Evolutionary conservation across 1,140 invertebrate genomes (phyloP).

Genomic region (Centruroides vittatus): DNA sequence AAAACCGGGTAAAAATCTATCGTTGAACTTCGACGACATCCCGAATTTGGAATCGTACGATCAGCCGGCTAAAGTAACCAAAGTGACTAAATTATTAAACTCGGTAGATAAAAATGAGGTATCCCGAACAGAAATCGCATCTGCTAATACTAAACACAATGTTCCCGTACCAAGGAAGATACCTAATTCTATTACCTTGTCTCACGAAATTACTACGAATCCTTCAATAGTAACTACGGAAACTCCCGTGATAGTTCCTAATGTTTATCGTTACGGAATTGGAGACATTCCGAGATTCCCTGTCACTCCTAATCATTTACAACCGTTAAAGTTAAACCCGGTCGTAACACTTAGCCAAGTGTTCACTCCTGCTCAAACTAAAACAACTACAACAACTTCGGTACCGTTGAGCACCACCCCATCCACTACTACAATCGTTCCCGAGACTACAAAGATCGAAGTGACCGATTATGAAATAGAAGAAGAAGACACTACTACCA

Average conservation of each 20-base stretch:
- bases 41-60: slow-evolving; percentile 2
- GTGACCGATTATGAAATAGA: not conserved
- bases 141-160: not conserved
- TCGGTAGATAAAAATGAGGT: not conserved
- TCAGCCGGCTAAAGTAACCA: not conserved
- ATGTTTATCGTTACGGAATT: slow-evolving; percentile 3
- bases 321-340: not conserved
- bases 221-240: not conserved
- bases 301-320: not conserved
- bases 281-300: slow-evolving; percentile 1
- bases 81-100: not conserved
- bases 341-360: not conserved
- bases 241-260: not conserved
- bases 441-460: not conserved
- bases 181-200: not conserved
- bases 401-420: not conserved
- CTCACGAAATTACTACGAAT: not conserved
- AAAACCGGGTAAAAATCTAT: not conserved
- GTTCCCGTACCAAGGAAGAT: not conserved
- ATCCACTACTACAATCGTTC: not conserved
- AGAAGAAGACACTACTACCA: not conserved
- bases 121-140: not conserved
- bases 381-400: not conserved
- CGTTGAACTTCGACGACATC: slow-evolving; percentile 4
- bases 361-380: not conserved